These are phyloP conservation scores for Sussaba pulchella DNA, from an alignment of 2,888 invertebrate species.

Conservation along the genomic window DNA sequence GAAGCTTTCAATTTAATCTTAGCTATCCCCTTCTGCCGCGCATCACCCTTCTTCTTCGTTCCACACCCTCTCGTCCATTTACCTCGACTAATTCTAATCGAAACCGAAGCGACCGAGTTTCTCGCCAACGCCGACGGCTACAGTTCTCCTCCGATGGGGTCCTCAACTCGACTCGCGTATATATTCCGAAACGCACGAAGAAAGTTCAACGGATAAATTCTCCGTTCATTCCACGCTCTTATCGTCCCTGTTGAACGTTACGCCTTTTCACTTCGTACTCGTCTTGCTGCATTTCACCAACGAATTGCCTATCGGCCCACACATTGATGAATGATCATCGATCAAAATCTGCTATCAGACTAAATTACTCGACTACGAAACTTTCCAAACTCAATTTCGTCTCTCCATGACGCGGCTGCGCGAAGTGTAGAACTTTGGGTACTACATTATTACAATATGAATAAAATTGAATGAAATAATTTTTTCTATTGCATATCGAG, in stretches of 20 bases:
- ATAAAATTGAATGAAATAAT: too few species aligned
- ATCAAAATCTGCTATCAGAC: background rate
- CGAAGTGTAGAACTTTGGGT: too few species aligned
- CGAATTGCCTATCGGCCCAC: background rate
- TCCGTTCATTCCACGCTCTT: slow-evolving; percentile 4
- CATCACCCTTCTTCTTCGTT: slow-evolving; percentile 29
- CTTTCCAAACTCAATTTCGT: background rate
- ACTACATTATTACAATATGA: too few species aligned
- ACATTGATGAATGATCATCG: slow-evolving; percentile 1
- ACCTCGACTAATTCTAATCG: slow-evolving; percentile 63
- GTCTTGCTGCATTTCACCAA: background rate
- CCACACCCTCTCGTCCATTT: slow-evolving; percentile 46
- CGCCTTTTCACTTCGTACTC: background rate
- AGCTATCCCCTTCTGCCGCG: slow-evolving; percentile 25
- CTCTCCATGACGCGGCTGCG: too few species aligned
- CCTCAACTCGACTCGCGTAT: slow-evolving; percentile 25
- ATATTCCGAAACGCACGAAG: background rate
- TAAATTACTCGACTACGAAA: slow-evolving; percentile 3
- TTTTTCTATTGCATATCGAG: too few species aligned
- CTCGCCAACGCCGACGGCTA: slow-evolving; percentile 24
- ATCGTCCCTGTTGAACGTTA: background rate
- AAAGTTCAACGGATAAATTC: slow-evolving; percentile 7
- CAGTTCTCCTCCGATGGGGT: slow-evolving; percentile 37
- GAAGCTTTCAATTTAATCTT: slow-evolving; percentile 66
- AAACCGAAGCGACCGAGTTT: slow-evolving; percentile 58